These are phyloP conservation scores for Calcarius lapponicus DNA, from an alignment of 2,797 vertebrate species.

Conservation along the genomic window DNA sequence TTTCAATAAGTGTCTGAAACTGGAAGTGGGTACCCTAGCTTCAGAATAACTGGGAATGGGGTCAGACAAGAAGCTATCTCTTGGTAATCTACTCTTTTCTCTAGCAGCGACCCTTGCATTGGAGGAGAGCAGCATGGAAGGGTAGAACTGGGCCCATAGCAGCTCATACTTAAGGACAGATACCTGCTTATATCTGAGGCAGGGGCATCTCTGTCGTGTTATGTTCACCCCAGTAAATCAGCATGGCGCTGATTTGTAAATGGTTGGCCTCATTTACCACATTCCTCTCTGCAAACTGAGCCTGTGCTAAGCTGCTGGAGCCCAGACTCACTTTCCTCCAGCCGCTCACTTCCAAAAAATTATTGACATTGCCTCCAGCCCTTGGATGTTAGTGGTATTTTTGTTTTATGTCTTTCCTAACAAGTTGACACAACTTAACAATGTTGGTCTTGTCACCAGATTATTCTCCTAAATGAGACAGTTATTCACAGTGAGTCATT, in stretches of 20 bases:
- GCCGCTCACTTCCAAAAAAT: constrained; percentile 4
- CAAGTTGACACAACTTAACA: constrained; percentile 64
- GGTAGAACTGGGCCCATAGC: not conserved
- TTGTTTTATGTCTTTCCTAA: constrained; percentile 63
- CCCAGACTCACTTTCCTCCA: not conserved
- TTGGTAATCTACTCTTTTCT: not conserved
- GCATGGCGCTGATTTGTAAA: not conserved
- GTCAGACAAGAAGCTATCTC: not conserved
- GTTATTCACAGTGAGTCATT: constrained; percentile 51
- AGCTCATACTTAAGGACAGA: not conserved
- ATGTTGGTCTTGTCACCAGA: constrained; percentile 53
- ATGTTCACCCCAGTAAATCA: constrained; percentile 10
- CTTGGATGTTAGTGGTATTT: constrained; percentile 61
- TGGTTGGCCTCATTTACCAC: constrained; percentile 2
- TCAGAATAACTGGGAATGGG: not conserved
- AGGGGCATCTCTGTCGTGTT: not conserved
- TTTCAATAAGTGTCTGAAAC: not conserved
- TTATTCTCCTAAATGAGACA: constrained; percentile 51
- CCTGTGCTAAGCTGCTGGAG: constrained; percentile 39
- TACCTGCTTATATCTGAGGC: not conserved
- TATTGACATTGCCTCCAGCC: constrained; percentile 38
- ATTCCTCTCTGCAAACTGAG: constrained; percentile 47
- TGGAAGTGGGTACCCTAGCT: not conserved
- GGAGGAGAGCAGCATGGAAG: fast-evolving
- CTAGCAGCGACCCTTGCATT: not conserved